Base-by-base conservation (phyloP, 2,888 invertebrate genomes). In the Ichneumon xanthorius region DNA sequence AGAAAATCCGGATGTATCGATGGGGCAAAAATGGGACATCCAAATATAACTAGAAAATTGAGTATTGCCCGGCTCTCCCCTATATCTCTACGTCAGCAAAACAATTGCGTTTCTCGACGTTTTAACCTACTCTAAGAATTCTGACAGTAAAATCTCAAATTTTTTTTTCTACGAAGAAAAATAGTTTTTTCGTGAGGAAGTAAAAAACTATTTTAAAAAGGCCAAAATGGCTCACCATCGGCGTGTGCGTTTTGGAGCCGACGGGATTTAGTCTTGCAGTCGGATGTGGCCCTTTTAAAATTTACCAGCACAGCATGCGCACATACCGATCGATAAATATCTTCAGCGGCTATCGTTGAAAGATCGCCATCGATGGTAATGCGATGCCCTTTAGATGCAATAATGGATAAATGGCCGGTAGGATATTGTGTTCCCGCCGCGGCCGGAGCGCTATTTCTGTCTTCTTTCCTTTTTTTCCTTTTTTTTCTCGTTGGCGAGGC, bases 331-430 rank as follows among this genome's bases (percentile, higher is more conserved):
- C 87, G 86, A 88, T 86, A 85, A 85, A 82, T 81, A 87, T 88
- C 87, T 86, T 78, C 53, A 30, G 55, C 40, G 55, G 79, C 71
- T 80, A 68, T 76, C 83, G 83, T 78, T 77, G 79, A 84, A 76
- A 83, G 82, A 72, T 82, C 82, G 40, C 55, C 78, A 78, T 85
- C 75, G 88, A 88, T 87, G 88, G 89, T 89, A 89, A 90, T 88
- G 90, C 89, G 90, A 92, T 92, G 90, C 92, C 88, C 88, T 89
- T 88, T 67, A 89, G 90, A 90, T 92, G 76, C 79, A 71, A 92
- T 92, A 92, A 92, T 91, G 90, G 91, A 89, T 86, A 86, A 86
- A 63, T 61, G 16, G 14, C 72, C 79, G 75, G 45, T 83, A 67
- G 65, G 19, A 72, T 73, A 87, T 87, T 82, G 86, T 87, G 78